Evolutionary conservation across 2,797 vertebrate species (phyloP).

Genomic region (Delichon dasypus): DNA sequence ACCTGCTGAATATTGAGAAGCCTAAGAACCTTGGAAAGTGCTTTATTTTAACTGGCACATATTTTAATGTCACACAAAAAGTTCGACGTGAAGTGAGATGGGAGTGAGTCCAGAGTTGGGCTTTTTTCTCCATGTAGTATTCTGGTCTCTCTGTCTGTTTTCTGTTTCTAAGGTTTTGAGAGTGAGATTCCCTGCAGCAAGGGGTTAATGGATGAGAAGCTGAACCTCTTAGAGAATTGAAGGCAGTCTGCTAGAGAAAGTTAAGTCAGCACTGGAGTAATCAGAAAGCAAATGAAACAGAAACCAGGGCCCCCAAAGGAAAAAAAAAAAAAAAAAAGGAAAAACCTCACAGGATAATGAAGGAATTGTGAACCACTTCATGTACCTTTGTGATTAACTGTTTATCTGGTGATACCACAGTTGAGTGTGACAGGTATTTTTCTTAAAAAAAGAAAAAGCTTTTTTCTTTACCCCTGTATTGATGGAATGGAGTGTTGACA

Average conservation of each 20-base stretch:
- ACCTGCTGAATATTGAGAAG: background rate
- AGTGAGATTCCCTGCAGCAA: constrained; percentile 9
- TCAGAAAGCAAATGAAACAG: constrained; percentile 64
- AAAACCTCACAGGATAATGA: constrained; percentile 28
- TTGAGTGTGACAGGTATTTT: background rate
- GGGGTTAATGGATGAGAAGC: constrained; percentile 45
- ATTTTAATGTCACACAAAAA: background rate
- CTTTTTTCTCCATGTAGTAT: background rate
- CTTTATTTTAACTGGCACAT: background rate
- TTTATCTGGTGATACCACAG: constrained; percentile 42
- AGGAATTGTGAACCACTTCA: constrained; percentile 35
- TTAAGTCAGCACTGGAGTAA: constrained; percentile 49
- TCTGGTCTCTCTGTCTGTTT: background rate
- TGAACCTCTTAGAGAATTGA: constrained; percentile 1
- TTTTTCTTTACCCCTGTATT: background rate
- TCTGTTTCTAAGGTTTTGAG: background rate
- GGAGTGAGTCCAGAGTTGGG: background rate
- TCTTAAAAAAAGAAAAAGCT: background rate
- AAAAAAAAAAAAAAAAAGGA: constrained; percentile 14
- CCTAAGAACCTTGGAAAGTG: background rate
- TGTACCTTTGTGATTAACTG: constrained; percentile 41
- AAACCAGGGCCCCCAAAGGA: constrained; percentile 30
- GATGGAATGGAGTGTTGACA: constrained; percentile 42
- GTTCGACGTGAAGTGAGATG: background rate
- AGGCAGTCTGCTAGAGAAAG: constrained; percentile 46